phyloP scores from a whole-genome alignment of 2,888 invertebrate species.

The Ennomos erosarius region DNA sequence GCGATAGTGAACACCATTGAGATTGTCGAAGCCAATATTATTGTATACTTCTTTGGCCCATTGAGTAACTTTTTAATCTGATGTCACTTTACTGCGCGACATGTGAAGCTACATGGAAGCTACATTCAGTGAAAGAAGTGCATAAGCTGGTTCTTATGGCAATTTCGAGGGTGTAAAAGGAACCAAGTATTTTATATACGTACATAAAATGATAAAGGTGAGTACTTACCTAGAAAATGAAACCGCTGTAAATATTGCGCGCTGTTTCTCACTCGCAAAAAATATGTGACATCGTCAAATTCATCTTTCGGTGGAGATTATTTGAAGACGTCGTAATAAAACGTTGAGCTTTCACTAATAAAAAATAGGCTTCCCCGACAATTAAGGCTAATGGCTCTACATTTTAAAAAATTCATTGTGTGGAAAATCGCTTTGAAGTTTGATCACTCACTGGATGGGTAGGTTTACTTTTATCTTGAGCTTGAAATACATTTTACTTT shows the following conservation, averaged over 20 bases:
- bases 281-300: conserved; percentile 39
- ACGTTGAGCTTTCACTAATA: conserved; percentile 44
- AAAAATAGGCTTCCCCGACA: conserved; percentile 52
- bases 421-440: conserved; percentile 49
- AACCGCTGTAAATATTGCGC: conserved; percentile 15
- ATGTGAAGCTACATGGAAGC: too few species aligned
- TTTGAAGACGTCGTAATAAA: conserved; percentile 44
- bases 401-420: conserved; percentile 53
- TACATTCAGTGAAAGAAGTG: too few species aligned
- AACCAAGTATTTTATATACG: too few species aligned
- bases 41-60: too few species aligned
- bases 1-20: too few species aligned
- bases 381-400: conserved; percentile 57
- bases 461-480: conserved; percentile 21
- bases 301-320: conserved; percentile 39
- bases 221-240: background rate
- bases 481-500: conserved; percentile 19
- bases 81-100: too few species aligned
- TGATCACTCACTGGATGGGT: conserved; percentile 42
- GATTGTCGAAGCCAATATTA: too few species aligned
- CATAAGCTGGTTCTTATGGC: too few species aligned
- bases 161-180: too few species aligned
- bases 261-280: conserved; percentile 25
- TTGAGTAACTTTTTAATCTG: too few species aligned
- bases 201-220: too few species aligned